Evolutionary conservation across 2,888 invertebrate genomes (phyloP), one percentile per base, ranked within the genome.

Genomic region (Drosophila longiperda): DNA sequence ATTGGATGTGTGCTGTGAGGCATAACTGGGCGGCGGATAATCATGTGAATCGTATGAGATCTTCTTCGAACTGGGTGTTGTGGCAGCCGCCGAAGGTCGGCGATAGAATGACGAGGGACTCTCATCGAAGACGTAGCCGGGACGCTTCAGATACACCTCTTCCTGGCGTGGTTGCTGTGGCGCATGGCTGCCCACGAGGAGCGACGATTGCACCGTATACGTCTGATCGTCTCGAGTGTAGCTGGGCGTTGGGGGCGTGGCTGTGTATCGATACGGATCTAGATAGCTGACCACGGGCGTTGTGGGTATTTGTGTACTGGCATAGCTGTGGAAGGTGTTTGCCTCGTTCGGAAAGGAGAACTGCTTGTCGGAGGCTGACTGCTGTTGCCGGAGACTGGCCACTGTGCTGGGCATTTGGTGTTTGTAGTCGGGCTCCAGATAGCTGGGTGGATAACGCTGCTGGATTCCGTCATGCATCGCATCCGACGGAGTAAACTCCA

Each of bases 41-140:
- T 92, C 92, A 82, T 91, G 92, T 64, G 92, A 92, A 79, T 90
- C 91, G 77, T 92, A 92, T 76, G 91, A 92, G 74, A 92, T 89
- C 73, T 81, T 88, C 64, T 86, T 60, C 61, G 71, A 45, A 20
- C 71, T 68, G 54, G 78, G 73, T 4, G 75, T 52, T 36, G 57
- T 65, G 63, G 42, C 57, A 53, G 81, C 57, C 58, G 65, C 52
- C 42, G 66, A 70, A 23, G 82, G 87, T 59, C 89, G 86, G 11
- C 84, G 83, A 59, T 73, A 87, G 7, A 50, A 12, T 2, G 78
- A 54, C 29, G 71, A 76, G 9, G 80, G 82, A 52, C 83, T 87
- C 57, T 92, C 91, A 42, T 91, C 92, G 74, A 91, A 88, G 50
- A 91, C 92, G 42, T 91, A 80, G 55, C 90, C 91, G 20, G 92